These are phyloP conservation scores for Octonoba sinensis DNA, from an alignment of 2,888 invertebrate species.

Conservation along the genomic window DNA sequence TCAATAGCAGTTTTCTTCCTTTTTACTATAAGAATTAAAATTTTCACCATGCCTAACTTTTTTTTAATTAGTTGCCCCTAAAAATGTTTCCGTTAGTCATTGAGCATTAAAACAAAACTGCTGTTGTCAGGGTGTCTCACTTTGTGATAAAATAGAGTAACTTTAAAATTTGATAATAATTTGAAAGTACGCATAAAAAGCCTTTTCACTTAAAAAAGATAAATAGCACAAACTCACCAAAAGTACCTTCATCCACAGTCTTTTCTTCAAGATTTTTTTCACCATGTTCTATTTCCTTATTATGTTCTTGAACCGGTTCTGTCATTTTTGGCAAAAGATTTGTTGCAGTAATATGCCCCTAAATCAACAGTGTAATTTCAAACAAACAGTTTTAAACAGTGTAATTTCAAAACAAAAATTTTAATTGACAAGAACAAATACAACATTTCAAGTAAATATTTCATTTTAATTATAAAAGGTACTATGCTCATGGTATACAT, in stretches of 20 bases:
- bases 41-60: no score
- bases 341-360: constrained; percentile 40
- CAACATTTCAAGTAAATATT: not conserved
- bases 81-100: no score
- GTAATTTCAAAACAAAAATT: not conserved
- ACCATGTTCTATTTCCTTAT: constrained; percentile 10
- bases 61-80: no score
- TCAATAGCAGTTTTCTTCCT: no score
- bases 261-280: not conserved
- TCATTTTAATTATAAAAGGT: no score
- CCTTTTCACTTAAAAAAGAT: not conserved
- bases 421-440: not conserved
- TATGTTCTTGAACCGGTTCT: constrained; percentile 15
- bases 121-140: no score
- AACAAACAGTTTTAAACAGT: not conserved
- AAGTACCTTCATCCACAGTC: not conserved
- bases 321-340: constrained; percentile 31
- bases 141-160: no score
- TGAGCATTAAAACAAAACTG: no score
- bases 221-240: not conserved
- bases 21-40: no score
- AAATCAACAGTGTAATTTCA: not conserved
- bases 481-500: no score
- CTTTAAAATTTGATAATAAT: not conserved
- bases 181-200: not conserved